Evolutionary conservation across 2,888 invertebrate species (phyloP).

Genomic region (Brachyptera putata): DNA sequence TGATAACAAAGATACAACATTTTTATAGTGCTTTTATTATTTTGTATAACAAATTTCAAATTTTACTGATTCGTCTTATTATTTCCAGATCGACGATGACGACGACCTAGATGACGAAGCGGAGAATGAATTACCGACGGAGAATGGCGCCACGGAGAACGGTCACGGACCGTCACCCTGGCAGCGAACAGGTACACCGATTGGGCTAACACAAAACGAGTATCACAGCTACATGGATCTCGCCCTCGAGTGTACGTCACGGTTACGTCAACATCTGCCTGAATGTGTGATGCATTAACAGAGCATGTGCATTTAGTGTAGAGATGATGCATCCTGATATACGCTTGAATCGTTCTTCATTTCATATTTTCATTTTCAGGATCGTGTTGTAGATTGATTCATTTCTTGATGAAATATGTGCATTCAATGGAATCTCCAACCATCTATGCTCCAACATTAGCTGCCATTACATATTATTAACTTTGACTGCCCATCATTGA

Average conservation of each 20-base stretch:
- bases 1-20: no score
- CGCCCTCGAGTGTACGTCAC: conserved; percentile 69
- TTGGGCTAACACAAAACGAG: conserved; percentile 62
- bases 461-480: no score
- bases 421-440: no score
- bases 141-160: conserved; percentile 7
- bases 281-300: neutral
- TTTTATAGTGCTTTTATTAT: no score
- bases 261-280: neutral
- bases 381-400: no score
- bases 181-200: conserved; percentile 43
- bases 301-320: neutral
- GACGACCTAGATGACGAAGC: conserved; percentile 36
- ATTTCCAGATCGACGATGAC: conserved; percentile 42
- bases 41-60: no score
- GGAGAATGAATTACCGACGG: conserved; percentile 15
- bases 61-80: no score
- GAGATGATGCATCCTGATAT: neutral
- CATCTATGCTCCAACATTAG: no score
- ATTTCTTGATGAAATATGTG: no score
- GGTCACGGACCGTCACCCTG: conserved; percentile 40
- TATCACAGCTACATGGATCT: conserved; percentile 76
- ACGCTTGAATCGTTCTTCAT: no score
- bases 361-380: no score
- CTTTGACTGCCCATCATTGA: no score